Base-by-base conservation (phyloP, 2,113 vertebrate species). In the Hypanus sabinus region DNA sequence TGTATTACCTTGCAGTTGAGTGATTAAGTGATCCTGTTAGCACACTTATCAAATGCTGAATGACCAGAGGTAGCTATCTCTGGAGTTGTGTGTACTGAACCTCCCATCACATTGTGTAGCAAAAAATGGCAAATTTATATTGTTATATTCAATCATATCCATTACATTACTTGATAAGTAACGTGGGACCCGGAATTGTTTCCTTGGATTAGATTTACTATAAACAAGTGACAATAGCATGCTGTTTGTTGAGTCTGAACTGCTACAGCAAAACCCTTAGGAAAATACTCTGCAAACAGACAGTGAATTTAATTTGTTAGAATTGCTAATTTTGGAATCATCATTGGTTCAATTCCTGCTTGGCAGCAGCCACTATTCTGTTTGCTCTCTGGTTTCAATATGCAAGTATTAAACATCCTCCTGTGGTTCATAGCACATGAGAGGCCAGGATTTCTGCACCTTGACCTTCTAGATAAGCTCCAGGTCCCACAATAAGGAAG, bases 221-320 rank as follows among this genome's bases (percentile, higher is more conserved):
- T 11, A 46, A 38, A 0, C 22, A 93, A 73, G 22, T 93, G 36
- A 93, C 90, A 93, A 71, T 16, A 91, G 65, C 65, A 92, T 38
- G 20, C 70, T 55, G 91, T 3, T 36, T 55, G 38, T 68, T 70
- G 10, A 38, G 88, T 12, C 65, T 91, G 24, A 93, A 27, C 68
- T 55, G 70, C 68, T 75, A 70, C 10, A 12, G 68, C 62, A 24
- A 71, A 75, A 14, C 91, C 91, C 91, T 46, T 27, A 73, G 68
- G 91, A 93, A 93, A 46, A 93, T 73, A 93, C 70, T 73, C 91
- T 73, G 68, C 91, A 71, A 36, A 36, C 91, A 93, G 36, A 73
- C 22, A 93, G 91, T 8, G 27, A 93, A 93, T 93, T 93, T 71
- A 73, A 73, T 75, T 75, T 92, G 90, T 38, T 71, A 18, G n/a